Conservation (phyloP, 1,140 invertebrate genomes). For the Drosophila miranda region DNA sequence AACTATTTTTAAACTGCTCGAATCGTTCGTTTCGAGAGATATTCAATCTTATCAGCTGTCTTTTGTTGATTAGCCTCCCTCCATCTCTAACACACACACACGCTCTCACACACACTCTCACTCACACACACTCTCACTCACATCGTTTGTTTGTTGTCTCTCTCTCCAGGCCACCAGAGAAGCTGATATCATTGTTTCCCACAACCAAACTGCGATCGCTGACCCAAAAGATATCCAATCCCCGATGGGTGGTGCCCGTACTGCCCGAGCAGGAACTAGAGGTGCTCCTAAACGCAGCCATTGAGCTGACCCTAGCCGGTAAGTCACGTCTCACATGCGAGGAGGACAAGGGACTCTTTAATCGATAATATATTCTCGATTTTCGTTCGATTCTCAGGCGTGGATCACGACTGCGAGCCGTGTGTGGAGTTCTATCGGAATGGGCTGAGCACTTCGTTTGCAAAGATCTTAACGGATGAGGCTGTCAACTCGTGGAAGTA, state of each 20-base stretch:
- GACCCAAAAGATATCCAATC: conserved; percentile 97
- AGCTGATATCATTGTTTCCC: conserved; percentile 87
- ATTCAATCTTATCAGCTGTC: too few relatives aligned
- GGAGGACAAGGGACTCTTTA: neutral
- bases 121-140: too few relatives aligned
- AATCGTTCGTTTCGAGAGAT: neutral
- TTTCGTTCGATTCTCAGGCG: conserved; percentile 84
- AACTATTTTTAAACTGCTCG: too few relatives aligned
- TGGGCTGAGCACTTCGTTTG: conserved; percentile 96
- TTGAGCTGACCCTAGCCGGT: conserved; percentile 92
- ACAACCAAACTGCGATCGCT: conserved; percentile 91
- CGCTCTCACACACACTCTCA: too few relatives aligned
- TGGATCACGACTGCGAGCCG: conserved; percentile 93
- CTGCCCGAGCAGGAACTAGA: conserved; percentile 97
- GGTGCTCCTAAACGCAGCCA: conserved; percentile 93
- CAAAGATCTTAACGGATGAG: conserved; percentile 98
- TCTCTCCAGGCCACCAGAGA: conserved; percentile 66
- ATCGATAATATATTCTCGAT: neutral
- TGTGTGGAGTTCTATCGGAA: conserved; percentile 98
- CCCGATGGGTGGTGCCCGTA: conserved; percentile 98
- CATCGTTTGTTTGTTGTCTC: neutral
- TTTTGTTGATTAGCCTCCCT: too few relatives aligned
- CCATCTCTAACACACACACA: too few relatives aligned
- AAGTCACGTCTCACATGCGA: conserved; percentile 32
- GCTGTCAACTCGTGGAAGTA: conserved; percentile 98